Conservation (phyloP, 2,797 vertebrate genomes). For the Prunella strophiata region DNA sequence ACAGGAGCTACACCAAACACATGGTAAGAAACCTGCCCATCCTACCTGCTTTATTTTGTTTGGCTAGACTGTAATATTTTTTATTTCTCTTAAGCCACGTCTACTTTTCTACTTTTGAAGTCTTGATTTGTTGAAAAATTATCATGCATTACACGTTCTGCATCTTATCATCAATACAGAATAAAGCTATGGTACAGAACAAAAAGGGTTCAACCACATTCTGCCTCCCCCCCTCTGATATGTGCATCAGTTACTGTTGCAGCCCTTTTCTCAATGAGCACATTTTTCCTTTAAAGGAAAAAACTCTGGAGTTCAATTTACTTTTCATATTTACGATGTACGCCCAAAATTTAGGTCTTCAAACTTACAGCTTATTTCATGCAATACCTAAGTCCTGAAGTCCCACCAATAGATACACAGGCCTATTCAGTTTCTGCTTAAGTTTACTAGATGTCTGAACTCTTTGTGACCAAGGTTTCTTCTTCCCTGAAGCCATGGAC, state of each 20-base stretch:
- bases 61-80: neutral
- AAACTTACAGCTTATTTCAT: neutral
- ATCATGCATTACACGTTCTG: neutral
- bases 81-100: neutral
- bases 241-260: neutral
- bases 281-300: neutral
- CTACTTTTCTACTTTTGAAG: neutral
- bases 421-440: neutral
- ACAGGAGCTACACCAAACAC: neutral
- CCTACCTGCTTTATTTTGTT: neutral
- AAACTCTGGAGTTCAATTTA: neutral
- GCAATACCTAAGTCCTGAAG: neutral
- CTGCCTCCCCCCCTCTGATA: accelerated
- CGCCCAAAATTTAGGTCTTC: neutral
- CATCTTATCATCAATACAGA: neutral
- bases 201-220: neutral
- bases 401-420: neutral
- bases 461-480: neutral
- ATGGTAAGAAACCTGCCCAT: neutral
- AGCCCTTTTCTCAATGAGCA: neutral
- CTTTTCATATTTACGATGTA: neutral
- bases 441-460: neutral
- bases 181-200: neutral
- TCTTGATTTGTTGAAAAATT: neutral
- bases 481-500: neutral